phyloP scores from a whole-genome alignment of 1,140 invertebrate genomes.

The Aphaenogaster floridana region DNA sequence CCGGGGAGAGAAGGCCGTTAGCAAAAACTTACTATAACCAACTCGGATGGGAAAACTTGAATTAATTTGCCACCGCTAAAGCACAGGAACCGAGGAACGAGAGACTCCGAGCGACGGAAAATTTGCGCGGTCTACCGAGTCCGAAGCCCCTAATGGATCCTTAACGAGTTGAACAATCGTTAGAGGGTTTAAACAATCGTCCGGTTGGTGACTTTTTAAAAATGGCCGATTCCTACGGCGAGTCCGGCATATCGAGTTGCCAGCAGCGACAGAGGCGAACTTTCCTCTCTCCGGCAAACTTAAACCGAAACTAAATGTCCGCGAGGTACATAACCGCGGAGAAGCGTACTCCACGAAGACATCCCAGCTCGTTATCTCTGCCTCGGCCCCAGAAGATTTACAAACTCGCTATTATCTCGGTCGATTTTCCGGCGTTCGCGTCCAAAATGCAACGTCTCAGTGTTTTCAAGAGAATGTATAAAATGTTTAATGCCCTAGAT shows the following conservation, averaged over 20 bases:
- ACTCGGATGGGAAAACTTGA: slow-evolving; percentile 71
- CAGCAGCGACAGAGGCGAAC: slow-evolving; percentile 51
- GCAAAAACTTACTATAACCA: slow-evolving; percentile 51
- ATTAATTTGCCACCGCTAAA: slow-evolving; percentile 74
- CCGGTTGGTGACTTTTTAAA: slow-evolving; percentile 60
- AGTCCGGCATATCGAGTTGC: slow-evolving; percentile 12
- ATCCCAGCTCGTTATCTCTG: slow-evolving; percentile 51
- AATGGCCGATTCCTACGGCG: slow-evolving; percentile 57
- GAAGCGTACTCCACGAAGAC: slow-evolving; percentile 49
- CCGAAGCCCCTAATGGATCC: slow-evolving; percentile 82
- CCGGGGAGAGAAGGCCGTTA: slow-evolving; percentile 37
- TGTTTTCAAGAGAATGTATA: not conserved
- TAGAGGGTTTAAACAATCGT: slow-evolving; percentile 83
- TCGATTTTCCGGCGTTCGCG: slow-evolving; percentile 30
- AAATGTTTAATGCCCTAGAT: not conserved
- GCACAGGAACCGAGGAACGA: slow-evolving; percentile 56
- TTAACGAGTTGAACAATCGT: slow-evolving; percentile 86
- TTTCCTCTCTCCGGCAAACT: slow-evolving; percentile 62
- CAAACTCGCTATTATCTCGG: slow-evolving; percentile 55
- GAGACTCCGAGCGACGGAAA: slow-evolving; percentile 56
- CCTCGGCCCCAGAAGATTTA: slow-evolving; percentile 64
- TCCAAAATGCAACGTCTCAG: not conserved
- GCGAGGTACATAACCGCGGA: slow-evolving; percentile 41
- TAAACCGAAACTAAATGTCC: slow-evolving; percentile 68
- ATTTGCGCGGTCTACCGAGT: slow-evolving; percentile 76